These are phyloP conservation scores for Apteryx owenii DNA, from an alignment of 2,113 vertebrate species.

Conservation along the genomic window DNA sequence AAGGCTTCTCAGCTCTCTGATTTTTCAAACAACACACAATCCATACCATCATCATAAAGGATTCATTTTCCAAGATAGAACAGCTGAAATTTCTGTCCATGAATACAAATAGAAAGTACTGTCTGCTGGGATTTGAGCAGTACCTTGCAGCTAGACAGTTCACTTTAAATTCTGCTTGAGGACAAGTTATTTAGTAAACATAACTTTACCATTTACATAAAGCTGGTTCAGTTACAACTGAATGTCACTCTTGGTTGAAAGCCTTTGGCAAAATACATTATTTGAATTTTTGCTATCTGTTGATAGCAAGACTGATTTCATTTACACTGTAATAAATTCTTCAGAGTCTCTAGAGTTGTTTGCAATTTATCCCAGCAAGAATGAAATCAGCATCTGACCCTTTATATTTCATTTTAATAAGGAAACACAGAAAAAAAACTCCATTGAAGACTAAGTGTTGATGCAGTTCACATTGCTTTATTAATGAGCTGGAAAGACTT, in stretches of 20 bases:
- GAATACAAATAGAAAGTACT: neutral
- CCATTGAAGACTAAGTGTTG: neutral
- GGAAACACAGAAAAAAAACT: neutral
- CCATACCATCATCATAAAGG: neutral
- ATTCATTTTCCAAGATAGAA: neutral
- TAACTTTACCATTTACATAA: constrained; percentile 10
- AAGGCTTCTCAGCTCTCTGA: neutral
- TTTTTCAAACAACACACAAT: neutral
- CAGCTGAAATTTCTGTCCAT: neutral
- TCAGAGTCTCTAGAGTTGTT: neutral
- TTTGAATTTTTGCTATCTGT: neutral
- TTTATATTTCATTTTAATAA: neutral
- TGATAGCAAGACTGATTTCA: neutral
- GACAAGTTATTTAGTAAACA: constrained; percentile 23
- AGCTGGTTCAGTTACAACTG: neutral
- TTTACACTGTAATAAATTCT: neutral
- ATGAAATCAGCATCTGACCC: neutral
- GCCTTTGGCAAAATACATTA: neutral
- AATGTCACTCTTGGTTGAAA: neutral
- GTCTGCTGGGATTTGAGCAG: neutral
- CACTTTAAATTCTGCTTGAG: neutral
- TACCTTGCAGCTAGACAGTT: neutral
- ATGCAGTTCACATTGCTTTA: neutral
- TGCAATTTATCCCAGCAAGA: neutral
- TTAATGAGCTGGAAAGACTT: neutral